Evolutionary conservation across 2,888 invertebrate genomes (phyloP), one percentile per base, ranked within the genome.

Genomic region (Himalopsyche tibetana): DNA sequence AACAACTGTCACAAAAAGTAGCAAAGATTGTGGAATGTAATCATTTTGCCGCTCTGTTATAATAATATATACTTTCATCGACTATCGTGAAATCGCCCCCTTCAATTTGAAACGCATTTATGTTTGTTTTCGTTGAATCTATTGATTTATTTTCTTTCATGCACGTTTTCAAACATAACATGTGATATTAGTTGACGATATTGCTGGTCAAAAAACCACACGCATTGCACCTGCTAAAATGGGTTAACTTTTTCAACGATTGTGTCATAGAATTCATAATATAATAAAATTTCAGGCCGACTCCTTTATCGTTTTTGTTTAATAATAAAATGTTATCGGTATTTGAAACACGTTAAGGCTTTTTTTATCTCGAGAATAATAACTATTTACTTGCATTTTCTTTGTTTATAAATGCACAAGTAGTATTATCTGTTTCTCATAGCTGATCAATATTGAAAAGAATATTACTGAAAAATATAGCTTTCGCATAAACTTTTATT

Each of bases 81-180:
- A 4, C 74, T 74, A 74, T 74, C 74, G 74, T 28, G 12, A 38
- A 38, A 38, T 11, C 38, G 15, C 36, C 74, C 74, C 74, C 74
- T 74, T 74, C 38, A 74, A 74, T 74, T 74, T 38, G 36, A 74
- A 74, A 74, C 36, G 38, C 74, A 74, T 74, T 74, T 36, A 36
- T 74, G 74, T 74, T 74, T 74, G 74, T 74, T 74, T 74, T 74
- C 74, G 74, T 74, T 74, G 74, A 38, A 38, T 38, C 38, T 74
- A 74, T 74, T 74, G 74, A 74, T 74, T 74, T 36, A 74, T 74
- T 74, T 74, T 36, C 19, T 74, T 8, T 63, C 28, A 74, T 36
- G 74, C n/a, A 36, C 28, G 74, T 36, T 74, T 74, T 74, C 69
- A 36, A 74, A 36, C 74, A 38, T 74, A 74, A 74, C 74, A 36